These are phyloP conservation scores for Mesoligia furuncula DNA, from an alignment of 2,888 invertebrate genomes.

Conservation along the genomic window DNA sequence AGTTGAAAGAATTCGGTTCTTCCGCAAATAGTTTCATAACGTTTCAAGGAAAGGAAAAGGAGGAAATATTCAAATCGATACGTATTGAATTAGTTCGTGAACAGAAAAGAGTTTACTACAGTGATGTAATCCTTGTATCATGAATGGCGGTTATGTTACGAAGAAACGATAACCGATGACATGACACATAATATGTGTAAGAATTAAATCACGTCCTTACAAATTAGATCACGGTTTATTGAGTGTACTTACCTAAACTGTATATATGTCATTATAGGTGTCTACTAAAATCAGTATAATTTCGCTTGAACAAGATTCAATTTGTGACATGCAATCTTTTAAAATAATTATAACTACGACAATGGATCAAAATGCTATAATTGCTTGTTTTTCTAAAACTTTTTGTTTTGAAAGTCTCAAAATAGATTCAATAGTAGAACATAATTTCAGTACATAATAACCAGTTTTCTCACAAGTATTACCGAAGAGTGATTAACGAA, in stretches of 20 bases:
- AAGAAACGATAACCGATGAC: conserved; percentile 40
- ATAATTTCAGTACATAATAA: conserved; percentile 23
- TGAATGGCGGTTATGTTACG: conserved; percentile 25
- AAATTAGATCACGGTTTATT: conserved; percentile 39
- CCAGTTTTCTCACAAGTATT: conserved; percentile 53
- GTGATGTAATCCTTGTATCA: conserved; percentile 51
- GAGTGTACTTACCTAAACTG: not conserved
- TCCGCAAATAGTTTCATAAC: conserved; percentile 53
- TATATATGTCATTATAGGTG: not conserved
- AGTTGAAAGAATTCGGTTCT: conserved; percentile 50
- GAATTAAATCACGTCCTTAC: conserved; percentile 76
- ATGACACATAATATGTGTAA: conserved; percentile 65
- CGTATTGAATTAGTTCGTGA: conserved; percentile 14
- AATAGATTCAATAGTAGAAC: conserved; percentile 3
- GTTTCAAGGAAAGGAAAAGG: conserved; percentile 47
- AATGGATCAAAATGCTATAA: not conserved
- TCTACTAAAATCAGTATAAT: not conserved
- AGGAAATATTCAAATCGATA: conserved; percentile 47
- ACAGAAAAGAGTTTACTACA: conserved; percentile 8
- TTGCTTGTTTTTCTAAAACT: not conserved
- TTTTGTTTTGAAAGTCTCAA: not conserved
- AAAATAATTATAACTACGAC: not conserved
- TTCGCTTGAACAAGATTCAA: not conserved
- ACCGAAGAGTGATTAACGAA: conserved; percentile 51
- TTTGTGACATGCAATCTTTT: not conserved